phyloP scores from a whole-genome alignment of 2,797 vertebrate genomes.

The Malacoctenus gilli region DNA sequence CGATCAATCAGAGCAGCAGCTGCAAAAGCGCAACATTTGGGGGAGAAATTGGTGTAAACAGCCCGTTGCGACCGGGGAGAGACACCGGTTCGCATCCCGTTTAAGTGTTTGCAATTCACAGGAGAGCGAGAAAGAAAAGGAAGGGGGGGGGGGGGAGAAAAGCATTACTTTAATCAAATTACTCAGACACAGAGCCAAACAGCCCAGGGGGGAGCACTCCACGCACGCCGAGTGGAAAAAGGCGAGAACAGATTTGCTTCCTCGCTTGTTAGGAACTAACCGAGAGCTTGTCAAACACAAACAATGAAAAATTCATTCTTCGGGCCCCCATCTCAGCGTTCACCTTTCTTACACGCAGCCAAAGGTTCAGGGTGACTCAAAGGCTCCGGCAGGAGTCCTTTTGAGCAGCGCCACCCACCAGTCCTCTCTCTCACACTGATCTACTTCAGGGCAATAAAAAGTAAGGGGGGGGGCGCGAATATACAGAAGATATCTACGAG shows the following conservation, averaged over 20 bases:
- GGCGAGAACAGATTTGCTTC: slow-evolving; percentile 15
- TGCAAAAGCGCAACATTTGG: not conserved
- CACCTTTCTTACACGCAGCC: slow-evolving; percentile 19
- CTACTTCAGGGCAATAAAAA: not conserved
- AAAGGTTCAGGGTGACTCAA: slow-evolving; percentile 14
- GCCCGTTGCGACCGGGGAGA: not conserved
- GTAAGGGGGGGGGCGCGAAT: no score
- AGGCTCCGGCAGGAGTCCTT: not conserved
- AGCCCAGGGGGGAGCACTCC: slow-evolving; percentile 28
- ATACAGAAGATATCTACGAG: no score
- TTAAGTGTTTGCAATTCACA: slow-evolving; percentile 5
- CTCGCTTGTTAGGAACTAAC: slow-evolving; percentile 32
- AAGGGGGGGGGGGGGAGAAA: no score
- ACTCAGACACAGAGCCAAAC: slow-evolving; percentile 10
- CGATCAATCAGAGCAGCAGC: not conserved
- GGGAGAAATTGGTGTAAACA: not conserved
- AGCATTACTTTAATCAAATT: slow-evolving; percentile 17
- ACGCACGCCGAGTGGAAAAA: slow-evolving; percentile 26
- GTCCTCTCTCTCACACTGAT: not conserved
- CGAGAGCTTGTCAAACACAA: slow-evolving; percentile 45
- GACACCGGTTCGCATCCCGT: not conserved
- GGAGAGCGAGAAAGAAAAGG: no score
- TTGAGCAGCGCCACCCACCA: not conserved
- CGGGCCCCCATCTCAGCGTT: slow-evolving; percentile 4
- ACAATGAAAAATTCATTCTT: slow-evolving; percentile 42